A percentile compares a stretch with the other conserved stretches of the same genome.
Evolutionary conservation across 2,888 invertebrate genomes (phyloP).

Genomic region (Adineta ricciae): DNA sequence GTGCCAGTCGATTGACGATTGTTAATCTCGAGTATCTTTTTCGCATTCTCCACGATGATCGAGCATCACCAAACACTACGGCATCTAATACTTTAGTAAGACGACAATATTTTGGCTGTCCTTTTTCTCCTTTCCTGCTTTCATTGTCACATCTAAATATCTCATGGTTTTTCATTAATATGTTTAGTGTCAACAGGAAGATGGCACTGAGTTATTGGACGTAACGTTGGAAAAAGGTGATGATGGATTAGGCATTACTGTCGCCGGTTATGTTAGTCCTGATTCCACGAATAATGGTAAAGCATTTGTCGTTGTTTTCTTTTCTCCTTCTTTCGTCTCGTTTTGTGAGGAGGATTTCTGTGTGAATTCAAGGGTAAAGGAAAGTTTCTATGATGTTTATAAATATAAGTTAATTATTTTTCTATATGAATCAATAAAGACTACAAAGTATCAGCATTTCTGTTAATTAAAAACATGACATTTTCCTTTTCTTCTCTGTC

Average conservation of each 20-base stretch:
- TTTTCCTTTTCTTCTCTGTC: not conserved
- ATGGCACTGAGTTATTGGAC: constrained; percentile 59
- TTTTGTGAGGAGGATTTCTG: not conserved
- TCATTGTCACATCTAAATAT: not conserved
- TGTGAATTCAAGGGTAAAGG: not conserved
- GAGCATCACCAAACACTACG: not conserved
- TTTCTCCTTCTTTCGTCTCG: not conserved
- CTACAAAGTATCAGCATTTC: not conserved
- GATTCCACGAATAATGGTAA: constrained; percentile 18
- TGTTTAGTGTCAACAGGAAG: constrained; percentile 14
- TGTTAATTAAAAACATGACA: not conserved
- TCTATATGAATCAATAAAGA: not conserved
- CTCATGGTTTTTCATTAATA: not conserved
- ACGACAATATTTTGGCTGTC: not conserved
- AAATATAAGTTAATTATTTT: not conserved
- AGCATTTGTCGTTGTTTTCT: not conserved
- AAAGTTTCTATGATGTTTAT: not conserved
- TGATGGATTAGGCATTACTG: constrained; percentile 56
- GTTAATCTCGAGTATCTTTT: not conserved
- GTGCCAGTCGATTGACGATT: not conserved
- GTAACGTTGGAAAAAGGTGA: constrained; percentile 47
- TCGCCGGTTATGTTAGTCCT: constrained; percentile 61
- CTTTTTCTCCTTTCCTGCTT: not conserved
- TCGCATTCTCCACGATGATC: not conserved
- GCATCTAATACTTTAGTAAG: not conserved